Evolutionary conservation across 2,797 vertebrate genomes (phyloP).

Genomic region (Cuculus canorus): DNA sequence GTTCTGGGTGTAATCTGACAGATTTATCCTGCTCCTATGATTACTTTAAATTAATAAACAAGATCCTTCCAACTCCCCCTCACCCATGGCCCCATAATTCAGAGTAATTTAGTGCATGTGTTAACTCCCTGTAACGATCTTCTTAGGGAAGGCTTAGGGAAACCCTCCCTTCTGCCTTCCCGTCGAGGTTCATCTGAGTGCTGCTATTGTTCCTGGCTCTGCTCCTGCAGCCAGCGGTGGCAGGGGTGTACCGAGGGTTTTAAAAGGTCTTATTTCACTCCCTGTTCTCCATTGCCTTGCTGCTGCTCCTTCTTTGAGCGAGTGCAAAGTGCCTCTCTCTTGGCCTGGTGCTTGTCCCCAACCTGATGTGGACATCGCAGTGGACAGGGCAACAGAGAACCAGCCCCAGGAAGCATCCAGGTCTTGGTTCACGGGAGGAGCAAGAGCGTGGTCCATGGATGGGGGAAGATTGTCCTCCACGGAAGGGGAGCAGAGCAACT

Average conservation of each 20-base stretch:
- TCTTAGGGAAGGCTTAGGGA: background rate
- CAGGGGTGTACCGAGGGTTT: background rate
- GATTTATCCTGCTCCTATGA: background rate
- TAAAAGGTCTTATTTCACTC: background rate
- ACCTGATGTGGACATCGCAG: accelerated
- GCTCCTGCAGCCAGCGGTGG: background rate
- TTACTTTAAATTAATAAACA: slow-evolving; percentile 23
- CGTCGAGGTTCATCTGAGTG: background rate
- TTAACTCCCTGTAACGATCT: too few relatives aligned
- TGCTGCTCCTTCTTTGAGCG: background rate
- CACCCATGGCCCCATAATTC: background rate
- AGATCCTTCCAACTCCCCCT: background rate
- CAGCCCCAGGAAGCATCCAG: accelerated
- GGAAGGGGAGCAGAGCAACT: background rate
- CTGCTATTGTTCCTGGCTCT: background rate
- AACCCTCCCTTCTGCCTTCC: background rate
- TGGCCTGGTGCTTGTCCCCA: background rate
- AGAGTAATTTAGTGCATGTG: background rate
- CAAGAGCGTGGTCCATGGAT: background rate
- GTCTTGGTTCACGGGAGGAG: background rate
- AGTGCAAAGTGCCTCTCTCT: background rate
- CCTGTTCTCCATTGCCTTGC: background rate
- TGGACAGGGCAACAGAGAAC: background rate
- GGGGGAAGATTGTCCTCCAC: background rate
- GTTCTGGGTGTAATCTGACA: background rate